Percentiles rank a stretch among this genome's conserved stretches.
These are phyloP conservation scores for Tokudaia muenninki DNA, from an alignment of 2,797 vertebrate genomes.

Conservation along the genomic window DNA sequence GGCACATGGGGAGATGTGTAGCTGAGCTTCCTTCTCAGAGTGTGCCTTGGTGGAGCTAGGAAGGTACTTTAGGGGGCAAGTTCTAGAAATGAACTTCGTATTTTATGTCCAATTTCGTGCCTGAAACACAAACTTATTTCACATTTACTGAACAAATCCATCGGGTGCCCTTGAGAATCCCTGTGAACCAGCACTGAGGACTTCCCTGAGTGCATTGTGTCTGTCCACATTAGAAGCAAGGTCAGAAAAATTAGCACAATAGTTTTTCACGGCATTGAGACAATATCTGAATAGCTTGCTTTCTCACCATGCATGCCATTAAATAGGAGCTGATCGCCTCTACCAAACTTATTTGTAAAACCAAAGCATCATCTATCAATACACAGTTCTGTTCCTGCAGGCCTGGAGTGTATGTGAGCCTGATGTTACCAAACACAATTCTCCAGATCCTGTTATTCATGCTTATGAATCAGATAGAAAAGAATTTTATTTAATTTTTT, in stretches of 20 bases:
- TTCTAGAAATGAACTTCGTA: background rate
- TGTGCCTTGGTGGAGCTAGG: background rate
- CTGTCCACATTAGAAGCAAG: background rate
- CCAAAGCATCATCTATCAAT: background rate
- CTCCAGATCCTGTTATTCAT: constrained; percentile 17
- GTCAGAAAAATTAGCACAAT: background rate
- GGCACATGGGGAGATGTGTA: background rate
- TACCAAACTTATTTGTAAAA: background rate
- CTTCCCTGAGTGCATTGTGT: background rate
- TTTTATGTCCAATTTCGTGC: constrained; percentile 13
- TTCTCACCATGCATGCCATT: background rate
- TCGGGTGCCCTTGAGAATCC: background rate
- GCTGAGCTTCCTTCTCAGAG: background rate
- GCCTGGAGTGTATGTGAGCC: background rate
- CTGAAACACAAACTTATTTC: constrained; percentile 26
- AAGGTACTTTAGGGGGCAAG: background rate
- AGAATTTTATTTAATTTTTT: background rate
- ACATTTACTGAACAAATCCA: constrained; percentile 6
- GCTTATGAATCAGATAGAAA: background rate
- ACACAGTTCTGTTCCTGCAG: background rate
- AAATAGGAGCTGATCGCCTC: background rate
- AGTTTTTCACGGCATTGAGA: background rate
- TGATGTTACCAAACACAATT: constrained; percentile 16
- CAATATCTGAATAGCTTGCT: constrained; percentile 11
- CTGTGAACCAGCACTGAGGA: background rate